phyloP scores from a whole-genome alignment of 2,888 invertebrate species.

The Euclidia mi region DNA sequence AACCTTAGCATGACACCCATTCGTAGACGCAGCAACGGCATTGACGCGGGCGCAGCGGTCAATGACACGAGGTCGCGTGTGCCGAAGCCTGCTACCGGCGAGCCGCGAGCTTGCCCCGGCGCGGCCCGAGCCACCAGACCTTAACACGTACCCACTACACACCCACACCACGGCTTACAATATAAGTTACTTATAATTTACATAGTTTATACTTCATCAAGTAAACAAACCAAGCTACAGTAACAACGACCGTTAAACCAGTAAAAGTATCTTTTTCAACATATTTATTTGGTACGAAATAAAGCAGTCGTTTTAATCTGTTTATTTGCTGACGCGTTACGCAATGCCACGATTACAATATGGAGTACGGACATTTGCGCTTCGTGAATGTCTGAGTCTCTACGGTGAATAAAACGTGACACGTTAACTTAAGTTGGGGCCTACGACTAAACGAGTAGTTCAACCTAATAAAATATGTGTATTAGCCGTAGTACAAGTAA shows the following conservation, averaged over 20 bases:
- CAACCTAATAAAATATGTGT: slow-evolving; percentile 10
- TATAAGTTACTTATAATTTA: slow-evolving; percentile 47
- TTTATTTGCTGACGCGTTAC: slow-evolving; percentile 12
- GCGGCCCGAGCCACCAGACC: slow-evolving; percentile 45
- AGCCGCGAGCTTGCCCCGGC: slow-evolving; percentile 37
- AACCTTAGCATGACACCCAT: slow-evolving; percentile 68
- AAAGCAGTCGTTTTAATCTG: neutral
- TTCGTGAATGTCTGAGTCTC: slow-evolving; percentile 6
- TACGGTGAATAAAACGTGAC: slow-evolving; percentile 20
- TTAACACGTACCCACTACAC: slow-evolving; percentile 43
- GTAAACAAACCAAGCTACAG: slow-evolving; percentile 35
- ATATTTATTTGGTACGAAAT: too few relatives aligned
- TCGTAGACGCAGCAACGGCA: slow-evolving; percentile 68
- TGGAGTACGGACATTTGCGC: slow-evolving; percentile 12
- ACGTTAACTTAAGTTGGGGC: slow-evolving; percentile 11
- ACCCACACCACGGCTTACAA: slow-evolving; percentile 42
- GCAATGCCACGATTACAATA: slow-evolving; percentile 25
- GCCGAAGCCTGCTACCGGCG: slow-evolving; percentile 63
- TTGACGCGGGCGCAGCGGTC: slow-evolving; percentile 73
- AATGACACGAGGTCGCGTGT: slow-evolving; percentile 86
- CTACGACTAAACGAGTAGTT: neutral
- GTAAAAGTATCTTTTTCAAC: too few relatives aligned
- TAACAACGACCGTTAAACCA: too few relatives aligned
- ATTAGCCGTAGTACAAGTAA: slow-evolving; percentile 20
- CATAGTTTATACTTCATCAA: slow-evolving; percentile 16